Conservation (phyloP, 2,888 invertebrate species). For the Lithophane leautieri region DNA sequence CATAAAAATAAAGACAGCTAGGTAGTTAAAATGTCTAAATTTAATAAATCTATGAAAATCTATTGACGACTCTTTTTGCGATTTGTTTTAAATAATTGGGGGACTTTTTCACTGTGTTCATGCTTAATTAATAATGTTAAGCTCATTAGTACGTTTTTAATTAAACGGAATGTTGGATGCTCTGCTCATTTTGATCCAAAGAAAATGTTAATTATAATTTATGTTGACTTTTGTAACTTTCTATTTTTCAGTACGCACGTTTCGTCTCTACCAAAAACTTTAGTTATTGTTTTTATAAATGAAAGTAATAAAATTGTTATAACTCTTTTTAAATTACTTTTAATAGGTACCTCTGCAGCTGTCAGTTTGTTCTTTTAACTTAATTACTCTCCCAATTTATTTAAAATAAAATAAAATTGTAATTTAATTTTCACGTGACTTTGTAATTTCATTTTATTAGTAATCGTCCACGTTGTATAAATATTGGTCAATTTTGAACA, state of each 20-base stretch:
- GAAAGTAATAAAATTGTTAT: background rate
- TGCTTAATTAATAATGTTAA: conserved; percentile 18
- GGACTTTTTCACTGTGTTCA: conserved; percentile 49
- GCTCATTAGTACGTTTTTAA: conserved; percentile 45
- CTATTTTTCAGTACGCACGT: background rate
- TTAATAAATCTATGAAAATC: conserved; percentile 67
- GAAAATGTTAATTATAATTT: conserved; percentile 18
- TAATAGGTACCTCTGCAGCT: background rate
- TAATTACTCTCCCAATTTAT: conserved; percentile 52
- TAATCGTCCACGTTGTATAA: conserved; percentile 83
- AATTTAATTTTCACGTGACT: conserved; percentile 60
- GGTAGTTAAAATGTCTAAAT: conserved; percentile 73
- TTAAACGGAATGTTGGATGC: conserved; percentile 9
- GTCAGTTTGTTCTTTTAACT: conserved; percentile 8
- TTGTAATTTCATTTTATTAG: conserved; percentile 60
- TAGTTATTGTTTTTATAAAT: conserved; percentile 21
- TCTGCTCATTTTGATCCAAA: conserved; percentile 32
- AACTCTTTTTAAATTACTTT: background rate
- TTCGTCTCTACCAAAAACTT: conserved; percentile 8
- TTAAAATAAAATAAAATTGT: conserved; percentile 53
- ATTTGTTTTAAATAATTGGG: conserved; percentile 65
- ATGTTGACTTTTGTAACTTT: conserved; percentile 13
- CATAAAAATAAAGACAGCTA: conserved; percentile 70
- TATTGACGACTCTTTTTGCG: conserved; percentile 59
- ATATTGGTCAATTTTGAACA: conserved; percentile 88